A percentile compares a stretch with the other conserved stretches of the same genome.
phyloP scores from a whole-genome alignment of 2,888 invertebrate genomes.

The Dolichopus griseipennis region DNA sequence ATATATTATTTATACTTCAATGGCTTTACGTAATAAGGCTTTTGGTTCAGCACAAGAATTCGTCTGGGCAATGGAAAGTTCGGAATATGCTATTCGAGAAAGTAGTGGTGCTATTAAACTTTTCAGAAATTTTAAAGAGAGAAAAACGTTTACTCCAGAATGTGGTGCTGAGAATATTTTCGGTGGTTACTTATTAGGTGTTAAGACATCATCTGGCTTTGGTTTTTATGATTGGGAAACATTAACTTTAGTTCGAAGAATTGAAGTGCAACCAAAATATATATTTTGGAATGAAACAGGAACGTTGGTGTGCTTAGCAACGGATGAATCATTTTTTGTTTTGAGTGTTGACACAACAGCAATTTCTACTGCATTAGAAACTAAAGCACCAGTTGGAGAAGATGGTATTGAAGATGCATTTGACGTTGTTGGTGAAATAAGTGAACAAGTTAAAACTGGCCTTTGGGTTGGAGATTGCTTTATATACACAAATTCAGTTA shows the following conservation, averaged over 20 bases:
- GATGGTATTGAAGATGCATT: conserved; percentile 96
- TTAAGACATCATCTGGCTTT: conserved; percentile 83
- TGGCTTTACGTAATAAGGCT: conserved; percentile 97
- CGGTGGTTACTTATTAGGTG: conserved; percentile 84
- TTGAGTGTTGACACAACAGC: conserved; percentile 78
- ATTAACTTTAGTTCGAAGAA: conserved; percentile 80
- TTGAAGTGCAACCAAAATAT: conserved; percentile 89
- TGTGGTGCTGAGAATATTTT: conserved; percentile 95
- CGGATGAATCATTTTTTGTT: conserved; percentile 92
- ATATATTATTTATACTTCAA: conserved; percentile 98
- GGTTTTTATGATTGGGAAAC: conserved; percentile 98
- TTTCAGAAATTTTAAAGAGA: conserved; percentile 97
- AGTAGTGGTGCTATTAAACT: conserved; percentile 83
- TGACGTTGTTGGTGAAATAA: conserved; percentile 82
- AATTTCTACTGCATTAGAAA: conserved; percentile 67
- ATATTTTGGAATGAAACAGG: conserved; percentile 98
- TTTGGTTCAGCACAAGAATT: conserved; percentile 98
- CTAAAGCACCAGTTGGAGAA: conserved; percentile 68
- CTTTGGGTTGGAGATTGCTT: conserved; percentile 99
- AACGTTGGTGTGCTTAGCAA: conserved; percentile 84
- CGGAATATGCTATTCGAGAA: conserved; percentile 84
- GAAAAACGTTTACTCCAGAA: conserved; percentile 91
- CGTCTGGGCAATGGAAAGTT: conserved; percentile 96
- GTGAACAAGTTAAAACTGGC: conserved; percentile 87
- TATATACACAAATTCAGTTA: conserved; percentile 96